Percentiles rank a stretch among this genome's conserved stretches.
Evolutionary conservation across 2,888 invertebrate genomes (phyloP).

Genomic region (Himalopsyche kuldschensis): DNA sequence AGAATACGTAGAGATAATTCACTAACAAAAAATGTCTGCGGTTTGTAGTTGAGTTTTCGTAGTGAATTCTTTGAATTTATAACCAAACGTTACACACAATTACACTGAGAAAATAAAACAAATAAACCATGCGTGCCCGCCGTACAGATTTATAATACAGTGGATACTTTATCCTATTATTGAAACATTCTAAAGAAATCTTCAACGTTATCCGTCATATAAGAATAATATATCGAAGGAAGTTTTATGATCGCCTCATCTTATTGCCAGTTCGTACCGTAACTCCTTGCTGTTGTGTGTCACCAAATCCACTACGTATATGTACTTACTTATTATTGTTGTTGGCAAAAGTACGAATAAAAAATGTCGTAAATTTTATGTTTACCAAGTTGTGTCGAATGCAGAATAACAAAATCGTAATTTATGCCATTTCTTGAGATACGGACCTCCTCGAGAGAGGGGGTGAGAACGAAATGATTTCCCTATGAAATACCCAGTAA

Average conservation of each 20-base stretch:
- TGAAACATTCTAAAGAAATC: not conserved
- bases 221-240: not conserved
- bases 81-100: no score
- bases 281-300: not conserved
- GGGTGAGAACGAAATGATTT: not conserved
- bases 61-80: no score
- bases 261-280: not conserved
- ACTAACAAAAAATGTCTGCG: no score
- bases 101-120: no score
- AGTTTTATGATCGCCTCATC: not conserved
- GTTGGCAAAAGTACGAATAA: not conserved
- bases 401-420: not conserved
- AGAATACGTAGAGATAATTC: no score
- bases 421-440: not conserved
- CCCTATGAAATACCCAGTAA: not conserved
- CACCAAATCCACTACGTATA: not conserved
- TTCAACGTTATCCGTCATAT: not conserved
- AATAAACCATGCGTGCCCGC: no score
- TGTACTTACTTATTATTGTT: not conserved
- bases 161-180: not conserved
- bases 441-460: not conserved
- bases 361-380: conserved; percentile 1
- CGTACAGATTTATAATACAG: no score
- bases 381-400: not conserved
- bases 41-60: no score